phyloP scores from a whole-genome alignment of 2,113 vertebrate species.

The Pseudopodoces humilis region DNA sequence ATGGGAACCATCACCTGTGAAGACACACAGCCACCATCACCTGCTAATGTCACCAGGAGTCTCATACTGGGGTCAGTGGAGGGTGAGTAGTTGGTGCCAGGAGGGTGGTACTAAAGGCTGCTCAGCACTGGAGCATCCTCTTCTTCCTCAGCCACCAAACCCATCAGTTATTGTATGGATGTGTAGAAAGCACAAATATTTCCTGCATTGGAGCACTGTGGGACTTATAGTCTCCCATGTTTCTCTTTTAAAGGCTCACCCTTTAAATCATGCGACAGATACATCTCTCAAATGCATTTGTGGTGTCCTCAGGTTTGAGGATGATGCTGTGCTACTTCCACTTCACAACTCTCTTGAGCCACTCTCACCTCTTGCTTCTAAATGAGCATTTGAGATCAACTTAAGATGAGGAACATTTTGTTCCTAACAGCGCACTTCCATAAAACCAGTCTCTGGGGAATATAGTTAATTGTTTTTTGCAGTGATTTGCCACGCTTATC shows the following conservation, averaged over 20 bases:
- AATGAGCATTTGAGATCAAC: rapidly evolving
- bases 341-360: not conserved
- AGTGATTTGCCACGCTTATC: not conserved
- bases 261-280: not conserved
- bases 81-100: not conserved
- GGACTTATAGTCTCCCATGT: not conserved
- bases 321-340: not conserved
- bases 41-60: not conserved
- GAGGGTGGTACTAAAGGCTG: not conserved
- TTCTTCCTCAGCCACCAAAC: not conserved
- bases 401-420: not conserved
- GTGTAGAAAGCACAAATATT: not conserved
- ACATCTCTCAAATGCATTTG: rapidly evolving
- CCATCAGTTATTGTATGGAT: rapidly evolving
- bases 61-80: rapidly evolving
- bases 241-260: not conserved
- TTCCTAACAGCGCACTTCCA: not conserved
- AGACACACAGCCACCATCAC: not conserved
- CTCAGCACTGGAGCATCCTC: not conserved
- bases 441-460: not conserved
- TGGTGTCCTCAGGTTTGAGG: not conserved
- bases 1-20: not conserved
- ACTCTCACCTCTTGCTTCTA: not conserved
- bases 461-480: not conserved
- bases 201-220: not conserved